phyloP scores from a whole-genome alignment of 1,140 invertebrate species.

The Varroa destructor region DNA sequence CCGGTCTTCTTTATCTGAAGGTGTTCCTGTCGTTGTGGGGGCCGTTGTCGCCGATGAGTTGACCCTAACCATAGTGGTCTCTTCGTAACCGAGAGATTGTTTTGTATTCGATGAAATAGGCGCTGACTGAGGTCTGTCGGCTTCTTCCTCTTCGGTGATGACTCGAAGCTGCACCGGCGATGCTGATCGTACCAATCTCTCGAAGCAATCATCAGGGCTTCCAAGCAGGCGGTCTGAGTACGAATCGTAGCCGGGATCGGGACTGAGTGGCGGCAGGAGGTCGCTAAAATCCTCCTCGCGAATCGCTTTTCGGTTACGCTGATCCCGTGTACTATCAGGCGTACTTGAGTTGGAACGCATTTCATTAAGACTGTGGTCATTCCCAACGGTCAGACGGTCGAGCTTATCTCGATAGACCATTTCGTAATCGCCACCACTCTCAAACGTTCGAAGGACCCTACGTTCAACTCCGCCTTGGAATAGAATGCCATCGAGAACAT shows the following conservation, averaged over 20 bases:
- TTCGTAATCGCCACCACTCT: slow-evolving; percentile 2
- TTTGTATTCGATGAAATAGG: too few relatives aligned
- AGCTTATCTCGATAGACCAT: slow-evolving; percentile 22
- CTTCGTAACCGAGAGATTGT: too few relatives aligned
- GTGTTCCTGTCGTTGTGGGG: too few relatives aligned
- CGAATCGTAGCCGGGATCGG: slow-evolving; percentile 13
- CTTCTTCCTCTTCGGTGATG: neutral
- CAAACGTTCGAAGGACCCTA: neutral
- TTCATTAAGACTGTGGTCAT: neutral
- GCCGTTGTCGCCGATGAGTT: too few relatives aligned
- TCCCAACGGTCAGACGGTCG: neutral
- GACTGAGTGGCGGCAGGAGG: slow-evolving; percentile 2
- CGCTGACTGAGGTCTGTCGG: too few relatives aligned
- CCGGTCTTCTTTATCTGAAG: too few relatives aligned
- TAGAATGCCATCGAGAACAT: slow-evolving; percentile 10
- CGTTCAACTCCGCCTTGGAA: neutral
- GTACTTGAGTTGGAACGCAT: neutral
- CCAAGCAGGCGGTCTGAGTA: neutral
- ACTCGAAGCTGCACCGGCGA: neutral
- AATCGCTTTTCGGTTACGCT: neutral
- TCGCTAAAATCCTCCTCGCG: slow-evolving; percentile 4
- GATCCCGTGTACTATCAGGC: neutral
- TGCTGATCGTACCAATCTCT: neutral
- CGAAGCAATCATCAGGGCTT: slow-evolving; percentile 8
- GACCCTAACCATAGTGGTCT: too few relatives aligned